Evolutionary conservation across 2,113 vertebrate genomes (phyloP).

Genomic region (Sorex araneus): DNA sequence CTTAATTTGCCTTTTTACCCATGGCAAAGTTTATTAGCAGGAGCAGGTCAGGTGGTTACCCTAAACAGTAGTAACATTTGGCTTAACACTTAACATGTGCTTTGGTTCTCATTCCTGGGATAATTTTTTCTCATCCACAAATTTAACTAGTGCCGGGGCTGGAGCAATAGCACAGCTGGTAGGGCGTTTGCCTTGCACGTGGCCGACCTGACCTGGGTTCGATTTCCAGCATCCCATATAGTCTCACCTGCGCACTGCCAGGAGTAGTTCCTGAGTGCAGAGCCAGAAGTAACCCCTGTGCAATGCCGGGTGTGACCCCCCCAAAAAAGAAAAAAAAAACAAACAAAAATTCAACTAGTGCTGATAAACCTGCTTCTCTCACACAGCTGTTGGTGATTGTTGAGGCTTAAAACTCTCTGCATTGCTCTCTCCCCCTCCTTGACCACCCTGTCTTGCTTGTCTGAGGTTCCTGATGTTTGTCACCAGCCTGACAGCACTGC

Average conservation of each 20-base stretch:
- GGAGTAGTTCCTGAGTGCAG: too few species aligned
- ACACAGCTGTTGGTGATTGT: neutral
- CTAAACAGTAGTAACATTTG: neutral
- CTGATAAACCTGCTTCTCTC: neutral
- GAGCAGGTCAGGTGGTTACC: slow-evolving; percentile 50
- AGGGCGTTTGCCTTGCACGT: too few species aligned
- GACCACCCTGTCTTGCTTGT: neutral
- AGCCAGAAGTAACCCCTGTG: too few species aligned
- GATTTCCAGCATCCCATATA: too few species aligned
- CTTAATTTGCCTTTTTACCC: slow-evolving; percentile 12
- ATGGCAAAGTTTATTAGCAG: slow-evolving; percentile 26
- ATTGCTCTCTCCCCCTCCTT: neutral
- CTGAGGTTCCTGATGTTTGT: neutral
- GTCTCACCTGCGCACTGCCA: too few species aligned
- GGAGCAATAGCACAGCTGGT: too few species aligned
- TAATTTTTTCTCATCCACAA: slow-evolving; percentile 44
- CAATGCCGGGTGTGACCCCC: too few species aligned
- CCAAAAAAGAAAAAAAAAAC: too few species aligned
- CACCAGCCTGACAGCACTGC: neutral
- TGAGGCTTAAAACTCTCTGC: neutral
- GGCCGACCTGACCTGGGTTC: too few species aligned
- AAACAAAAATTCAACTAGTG: too few species aligned
- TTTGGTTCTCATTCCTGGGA: slow-evolving; percentile 14
- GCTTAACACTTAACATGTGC: slow-evolving; percentile 12
- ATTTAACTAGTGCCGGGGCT: neutral